These are phyloP conservation scores for Drosophila koepferae DNA, from an alignment of 2,888 invertebrate genomes.

Conservation along the genomic window DNA sequence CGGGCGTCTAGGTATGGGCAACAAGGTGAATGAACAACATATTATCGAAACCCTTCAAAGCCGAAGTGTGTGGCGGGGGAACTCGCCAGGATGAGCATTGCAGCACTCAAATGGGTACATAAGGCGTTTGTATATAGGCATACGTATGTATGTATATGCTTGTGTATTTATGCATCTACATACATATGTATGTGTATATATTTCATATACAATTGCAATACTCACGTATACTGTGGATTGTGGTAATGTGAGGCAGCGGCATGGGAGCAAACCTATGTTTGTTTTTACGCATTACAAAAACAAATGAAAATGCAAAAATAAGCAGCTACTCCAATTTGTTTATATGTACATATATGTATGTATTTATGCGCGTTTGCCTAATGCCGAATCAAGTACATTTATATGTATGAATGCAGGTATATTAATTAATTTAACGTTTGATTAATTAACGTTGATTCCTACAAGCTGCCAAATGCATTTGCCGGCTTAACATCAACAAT, in stretches of 20 bases:
- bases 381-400: not conserved
- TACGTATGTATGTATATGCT: conserved; percentile 9
- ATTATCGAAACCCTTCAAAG: conserved; percentile 68
- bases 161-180: conserved; percentile 4
- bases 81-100: conserved; percentile 19
- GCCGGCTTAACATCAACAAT: conserved; percentile 35
- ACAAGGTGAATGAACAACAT: conserved; percentile 76
- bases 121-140: conserved; percentile 25
- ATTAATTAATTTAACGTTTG: conserved; percentile 2
- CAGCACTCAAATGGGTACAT: conserved; percentile 41
- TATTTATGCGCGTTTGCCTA: not conserved
- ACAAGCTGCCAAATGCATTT: conserved; percentile 50
- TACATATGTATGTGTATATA: conserved; percentile 14
- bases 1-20: conserved; percentile 30
- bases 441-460: conserved; percentile 17
- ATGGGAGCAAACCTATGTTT: conserved; percentile 1
- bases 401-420: not conserved
- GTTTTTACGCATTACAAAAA: conserved; percentile 40
- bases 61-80: conserved; percentile 24
- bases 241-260: not conserved
- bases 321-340: conserved; percentile 2
- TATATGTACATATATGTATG: not conserved
- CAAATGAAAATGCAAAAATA: conserved; percentile 51
- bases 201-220: not conserved
- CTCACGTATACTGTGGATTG: not conserved